A percentile compares a stretch with the other conserved stretches of the same genome.
These are phyloP conservation scores for Portunus trituberculatus DNA, from an alignment of 1,140 invertebrate species.

Conservation along the genomic window DNA sequence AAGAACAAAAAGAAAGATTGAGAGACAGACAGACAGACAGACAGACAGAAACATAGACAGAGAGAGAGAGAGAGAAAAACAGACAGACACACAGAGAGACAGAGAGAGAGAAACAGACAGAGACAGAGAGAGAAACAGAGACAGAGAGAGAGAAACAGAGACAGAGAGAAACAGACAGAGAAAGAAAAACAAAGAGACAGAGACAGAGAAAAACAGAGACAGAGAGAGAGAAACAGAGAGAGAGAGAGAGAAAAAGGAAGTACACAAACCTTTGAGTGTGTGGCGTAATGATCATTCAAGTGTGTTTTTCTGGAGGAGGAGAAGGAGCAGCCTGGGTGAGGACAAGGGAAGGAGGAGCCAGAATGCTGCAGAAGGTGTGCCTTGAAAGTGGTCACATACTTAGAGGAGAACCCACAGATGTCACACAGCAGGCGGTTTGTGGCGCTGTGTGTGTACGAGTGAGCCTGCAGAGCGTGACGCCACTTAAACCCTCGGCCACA, in stretches of 20 bases:
- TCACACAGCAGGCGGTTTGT: constrained; percentile 85
- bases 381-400: constrained; percentile 83
- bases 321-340: constrained; percentile 82
- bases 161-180: too few relatives aligned
- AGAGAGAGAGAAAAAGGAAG: too few relatives aligned
- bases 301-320: constrained; percentile 82
- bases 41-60: too few relatives aligned
- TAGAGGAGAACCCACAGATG: constrained; percentile 84
- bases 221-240: too few relatives aligned
- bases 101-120: constrained; percentile 14
- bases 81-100: background rate
- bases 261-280: constrained; percentile 82
- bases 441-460: constrained; percentile 83
- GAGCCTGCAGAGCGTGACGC: constrained; percentile 84
- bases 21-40: too few relatives aligned
- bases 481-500: constrained; percentile 85
- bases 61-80: too few relatives aligned
- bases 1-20: too few relatives aligned
- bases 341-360: constrained; percentile 83
- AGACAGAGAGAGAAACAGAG: too few relatives aligned
- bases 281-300: constrained; percentile 82
- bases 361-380: constrained; percentile 83
- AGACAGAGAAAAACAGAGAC: too few relatives aligned
- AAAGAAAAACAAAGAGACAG: too few relatives aligned
- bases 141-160: too few relatives aligned